Conservation (phyloP, 2,113 vertebrate genomes). For the Caranx melampygus region DNA sequence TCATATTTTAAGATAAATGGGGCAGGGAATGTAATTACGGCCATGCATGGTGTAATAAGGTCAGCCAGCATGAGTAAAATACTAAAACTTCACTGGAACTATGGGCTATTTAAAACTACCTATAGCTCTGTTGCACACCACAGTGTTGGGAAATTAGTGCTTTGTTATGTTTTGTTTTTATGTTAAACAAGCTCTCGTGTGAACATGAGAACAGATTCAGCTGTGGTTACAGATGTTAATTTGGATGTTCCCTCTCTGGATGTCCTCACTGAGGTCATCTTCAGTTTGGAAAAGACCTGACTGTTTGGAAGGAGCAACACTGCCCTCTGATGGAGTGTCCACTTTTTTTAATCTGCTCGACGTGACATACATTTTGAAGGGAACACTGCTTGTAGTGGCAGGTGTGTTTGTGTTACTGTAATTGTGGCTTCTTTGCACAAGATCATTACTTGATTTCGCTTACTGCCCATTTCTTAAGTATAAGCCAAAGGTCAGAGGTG, state of each 20-base stretch:
- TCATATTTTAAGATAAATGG: slow-evolving; percentile 33
- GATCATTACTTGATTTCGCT: neutral
- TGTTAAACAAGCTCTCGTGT: neutral
- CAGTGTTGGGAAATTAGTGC: neutral
- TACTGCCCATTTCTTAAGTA: neutral
- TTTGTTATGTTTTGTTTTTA: neutral
- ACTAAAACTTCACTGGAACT: slow-evolving; percentile 9
- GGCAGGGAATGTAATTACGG: slow-evolving; percentile 8
- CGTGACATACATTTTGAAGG: neutral
- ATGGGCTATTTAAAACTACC: neutral
- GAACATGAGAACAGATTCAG: neutral
- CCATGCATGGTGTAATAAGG: neutral
- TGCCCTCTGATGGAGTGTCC: slow-evolving; percentile 52
- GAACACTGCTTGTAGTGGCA: neutral
- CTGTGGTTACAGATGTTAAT: slow-evolving; percentile 1
- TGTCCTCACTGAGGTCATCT: neutral
- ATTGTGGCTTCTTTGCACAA: neutral
- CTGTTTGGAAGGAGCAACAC: slow-evolving; percentile 21
- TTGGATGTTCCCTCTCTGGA: neutral
- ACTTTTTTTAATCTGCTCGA: neutral
- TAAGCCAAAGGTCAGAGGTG: neutral
- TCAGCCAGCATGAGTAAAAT: slow-evolving; percentile 20
- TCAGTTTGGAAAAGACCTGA: neutral
- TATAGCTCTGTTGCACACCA: neutral
- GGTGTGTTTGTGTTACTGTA: neutral